Conservation (phyloP, 1,140 invertebrate species). For the Trichonephila clavata region DNA sequence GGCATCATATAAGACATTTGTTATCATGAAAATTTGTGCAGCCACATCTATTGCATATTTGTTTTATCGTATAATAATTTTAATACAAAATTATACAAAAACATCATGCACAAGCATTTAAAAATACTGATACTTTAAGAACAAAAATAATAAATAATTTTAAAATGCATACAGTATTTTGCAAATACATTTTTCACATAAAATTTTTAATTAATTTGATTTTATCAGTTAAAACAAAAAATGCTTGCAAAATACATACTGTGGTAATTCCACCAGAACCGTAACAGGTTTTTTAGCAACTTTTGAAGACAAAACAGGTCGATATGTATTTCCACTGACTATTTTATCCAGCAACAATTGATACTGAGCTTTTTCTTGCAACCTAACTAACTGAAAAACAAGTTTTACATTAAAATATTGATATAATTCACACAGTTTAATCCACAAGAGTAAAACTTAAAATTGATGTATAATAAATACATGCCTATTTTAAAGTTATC, state of each 20-base stretch:
- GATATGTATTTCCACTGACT: background rate
- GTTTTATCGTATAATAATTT: too few relatives aligned
- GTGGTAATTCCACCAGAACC: background rate
- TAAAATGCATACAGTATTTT: too few relatives aligned
- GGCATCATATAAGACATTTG: too few relatives aligned
- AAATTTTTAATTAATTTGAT: background rate
- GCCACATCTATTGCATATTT: too few relatives aligned
- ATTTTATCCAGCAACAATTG: slow-evolving; percentile 27
- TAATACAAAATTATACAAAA: too few relatives aligned
- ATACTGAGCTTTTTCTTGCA: slow-evolving; percentile 35
- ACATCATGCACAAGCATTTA: too few relatives aligned
- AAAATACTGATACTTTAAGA: too few relatives aligned
- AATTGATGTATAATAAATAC: too few relatives aligned
- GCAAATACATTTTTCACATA: too few relatives aligned
- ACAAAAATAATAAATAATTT: too few relatives aligned
- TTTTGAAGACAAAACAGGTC: background rate
- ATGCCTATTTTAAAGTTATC: too few relatives aligned
- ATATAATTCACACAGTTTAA: background rate
- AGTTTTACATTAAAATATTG: background rate
- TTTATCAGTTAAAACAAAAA: background rate
- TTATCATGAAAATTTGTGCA: too few relatives aligned
- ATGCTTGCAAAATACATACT: background rate
- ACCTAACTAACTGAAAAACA: background rate
- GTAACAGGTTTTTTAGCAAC: background rate
- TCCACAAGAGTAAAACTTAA: background rate